Evolutionary conservation across 1,140 invertebrate species (phyloP).

Genomic region (Hylaeus anthracinus): DNA sequence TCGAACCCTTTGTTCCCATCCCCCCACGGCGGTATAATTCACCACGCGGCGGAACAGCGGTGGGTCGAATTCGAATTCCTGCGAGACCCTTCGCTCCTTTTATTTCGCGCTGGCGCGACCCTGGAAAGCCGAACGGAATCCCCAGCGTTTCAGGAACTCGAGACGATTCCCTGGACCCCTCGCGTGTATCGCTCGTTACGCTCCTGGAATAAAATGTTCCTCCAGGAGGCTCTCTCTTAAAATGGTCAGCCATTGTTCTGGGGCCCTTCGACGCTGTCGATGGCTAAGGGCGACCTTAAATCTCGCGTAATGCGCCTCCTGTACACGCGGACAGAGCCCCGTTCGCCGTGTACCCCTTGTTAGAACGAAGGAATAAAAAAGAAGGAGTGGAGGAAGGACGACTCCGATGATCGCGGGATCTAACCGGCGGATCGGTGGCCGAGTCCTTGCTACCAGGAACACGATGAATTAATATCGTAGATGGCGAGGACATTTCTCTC

Average conservation of each 20-base stretch:
- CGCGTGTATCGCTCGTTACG: conserved; percentile 54
- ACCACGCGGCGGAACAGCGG: conserved; percentile 2
- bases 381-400: neutral
- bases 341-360: conserved; percentile 41
- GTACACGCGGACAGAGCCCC: conserved; percentile 34
- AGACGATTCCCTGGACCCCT: conserved; percentile 13
- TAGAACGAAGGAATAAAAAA: conserved; percentile 15
- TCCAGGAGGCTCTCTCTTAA: conserved; percentile 45
- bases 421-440: conserved; percentile 5
- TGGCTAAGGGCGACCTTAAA: conserved; percentile 64
- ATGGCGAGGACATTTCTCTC: too few species aligned
- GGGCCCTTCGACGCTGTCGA: conserved; percentile 47
- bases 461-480: conserved; percentile 34
- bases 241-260: conserved; percentile 59
- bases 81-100: neutral
- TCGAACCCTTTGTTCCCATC: conserved; percentile 41
- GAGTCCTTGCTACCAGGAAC: conserved; percentile 11
- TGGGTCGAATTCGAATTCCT: conserved; percentile 51
- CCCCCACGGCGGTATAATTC: conserved; percentile 39
- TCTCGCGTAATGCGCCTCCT: conserved; percentile 62
- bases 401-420: conserved; percentile 22
- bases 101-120: conserved; percentile 16
- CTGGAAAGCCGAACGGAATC: conserved; percentile 45
- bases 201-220: conserved; percentile 58
- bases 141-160: conserved; percentile 52